Base-by-base conservation (phyloP, 2,797 vertebrate species). In the Artibeus lituratus region DNA sequence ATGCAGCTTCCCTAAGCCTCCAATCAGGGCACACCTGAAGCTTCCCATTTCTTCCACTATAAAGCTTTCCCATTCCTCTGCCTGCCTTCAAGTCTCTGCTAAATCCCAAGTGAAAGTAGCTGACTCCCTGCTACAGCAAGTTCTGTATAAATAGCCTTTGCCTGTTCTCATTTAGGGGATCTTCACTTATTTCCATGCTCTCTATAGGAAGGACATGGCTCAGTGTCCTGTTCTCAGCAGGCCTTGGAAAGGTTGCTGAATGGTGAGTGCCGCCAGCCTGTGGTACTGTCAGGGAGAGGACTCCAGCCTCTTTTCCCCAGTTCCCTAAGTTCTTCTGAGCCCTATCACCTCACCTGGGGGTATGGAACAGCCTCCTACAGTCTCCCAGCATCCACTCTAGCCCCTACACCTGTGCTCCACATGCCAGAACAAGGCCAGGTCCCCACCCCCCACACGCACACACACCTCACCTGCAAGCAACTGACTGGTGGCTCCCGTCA, bases 191-290 rank as follows among this genome's bases (percentile, higher is more conserved):
- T n/a, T 74, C 19, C 21, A 42, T 19, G n/a, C 18, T 69, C 57
- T 24, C 26, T 7, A 37, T 16, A 1, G 4, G 22, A 3, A 49
- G 59, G 69, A 83, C 19, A 1, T n/a, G 14, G 57, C 21, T 37
- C 35, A 22, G 85, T 0, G 5, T 26, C 26, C n/a, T 3, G 1
- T 14, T 44, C 29, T 72, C 35, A 1, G 47, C 35, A 90, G 51
- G 80, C 15, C 2, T 9, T 4, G 32, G 47, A 18, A 37, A 29
- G 55, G 55, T 0, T 12, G 35, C 81, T 44, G 37, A 24, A 44
- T 7, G 49, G 73, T 10, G 37, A 7, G 26, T 3, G 16, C 2
- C 9, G 16, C 2, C 9, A 59, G 26, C 7, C 2, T 2, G 9
- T 3, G 5, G 21, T n/a, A 19, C 51, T 18, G 9, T 29, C 35